These are phyloP conservation scores for Andrena camellia DNA, from an alignment of 2,888 invertebrate genomes.

Conservation along the genomic window DNA sequence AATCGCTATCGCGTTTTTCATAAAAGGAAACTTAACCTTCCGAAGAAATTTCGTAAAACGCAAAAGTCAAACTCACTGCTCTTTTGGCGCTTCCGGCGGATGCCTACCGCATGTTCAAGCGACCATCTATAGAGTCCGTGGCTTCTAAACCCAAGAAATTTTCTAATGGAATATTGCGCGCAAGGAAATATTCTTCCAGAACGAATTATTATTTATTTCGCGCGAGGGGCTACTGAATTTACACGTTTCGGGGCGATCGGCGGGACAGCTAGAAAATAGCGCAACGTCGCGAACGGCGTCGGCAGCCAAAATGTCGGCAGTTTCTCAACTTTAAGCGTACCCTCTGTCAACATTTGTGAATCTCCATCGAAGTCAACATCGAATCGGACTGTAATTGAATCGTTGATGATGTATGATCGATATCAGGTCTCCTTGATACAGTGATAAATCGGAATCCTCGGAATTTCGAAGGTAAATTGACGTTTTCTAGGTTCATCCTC, in stretches of 20 bases:
- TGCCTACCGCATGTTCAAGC: slow-evolving; percentile 22
- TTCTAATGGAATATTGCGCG: background rate
- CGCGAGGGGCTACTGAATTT: background rate
- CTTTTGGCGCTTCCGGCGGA: slow-evolving; percentile 50
- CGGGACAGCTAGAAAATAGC: slow-evolving; percentile 69
- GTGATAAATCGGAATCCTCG: slow-evolving; percentile 56
- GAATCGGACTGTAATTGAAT: slow-evolving; percentile 32
- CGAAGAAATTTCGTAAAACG: background rate
- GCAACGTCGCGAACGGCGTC: slow-evolving; percentile 81
- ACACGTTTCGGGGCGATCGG: background rate
- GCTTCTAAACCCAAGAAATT: background rate
- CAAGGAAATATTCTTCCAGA: background rate
- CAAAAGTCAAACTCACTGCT: slow-evolving; percentile 45
- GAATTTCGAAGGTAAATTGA: slow-evolving; percentile 57
- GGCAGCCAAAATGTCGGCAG: slow-evolving; percentile 81
- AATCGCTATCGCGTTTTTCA: background rate
- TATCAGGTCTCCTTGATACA: slow-evolving; percentile 35
- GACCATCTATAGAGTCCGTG: slow-evolving; percentile 1
- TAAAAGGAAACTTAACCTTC: background rate
- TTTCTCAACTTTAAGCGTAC: slow-evolving; percentile 78
- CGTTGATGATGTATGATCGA: slow-evolving; percentile 54
- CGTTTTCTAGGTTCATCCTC: slow-evolving; percentile 56
- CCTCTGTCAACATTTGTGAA: slow-evolving; percentile 74
- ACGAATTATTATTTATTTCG: slow-evolving; percentile 27
- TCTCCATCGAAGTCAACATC: slow-evolving; percentile 51